Evolutionary conservation across 2,797 vertebrate genomes (phyloP), one percentile per base, ranked within the genome.

Genomic region (Martes flavigula): DNA sequence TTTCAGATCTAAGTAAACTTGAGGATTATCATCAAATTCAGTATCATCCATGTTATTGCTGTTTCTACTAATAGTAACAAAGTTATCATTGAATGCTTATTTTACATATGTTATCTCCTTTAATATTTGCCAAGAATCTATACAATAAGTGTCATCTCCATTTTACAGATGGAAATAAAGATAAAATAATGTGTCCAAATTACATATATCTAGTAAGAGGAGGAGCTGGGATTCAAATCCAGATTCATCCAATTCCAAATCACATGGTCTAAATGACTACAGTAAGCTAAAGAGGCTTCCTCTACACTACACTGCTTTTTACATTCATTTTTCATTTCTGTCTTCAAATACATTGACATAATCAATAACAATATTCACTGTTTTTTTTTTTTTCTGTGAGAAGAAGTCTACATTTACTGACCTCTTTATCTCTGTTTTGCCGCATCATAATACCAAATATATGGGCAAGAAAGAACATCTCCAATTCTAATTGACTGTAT

Each of bases 271-370:
- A 86, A 77, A 75, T 17, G 14, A 92, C 90, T 90, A 72, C 0
- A 25, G n/a, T 82, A 94, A 94, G 32, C 25, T 43, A 75, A 89
- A 86, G 32, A 38, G 7, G 25, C 9, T 85, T 95, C 62, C 7
- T 82, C 9, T 78, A 92, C 0, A 48, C n/a, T 89, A 77, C 72
- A 78, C 23, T 38, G 7, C 6, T 75, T 77, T 93, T 88, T 27
- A 84, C 84, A 60, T 90, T 70, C 20, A 86, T 77, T 97, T 68
- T 70, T 95, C 48, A 72, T 82, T 87, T 81, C 5, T 79, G 3
- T 77, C n/a, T 83, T 92, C 78, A 89, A 94, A 95, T 64, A 79
- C 25, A 87, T 25, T 88, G 7, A 8, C 30, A 94, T 75, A 94
- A 79, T 94, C 78, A 89, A 70, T 79, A 94, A 62, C 15, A 64